These are phyloP conservation scores for Urosaurus nigricauda DNA, from an alignment of 2,797 vertebrate species.

Conservation along the genomic window DNA sequence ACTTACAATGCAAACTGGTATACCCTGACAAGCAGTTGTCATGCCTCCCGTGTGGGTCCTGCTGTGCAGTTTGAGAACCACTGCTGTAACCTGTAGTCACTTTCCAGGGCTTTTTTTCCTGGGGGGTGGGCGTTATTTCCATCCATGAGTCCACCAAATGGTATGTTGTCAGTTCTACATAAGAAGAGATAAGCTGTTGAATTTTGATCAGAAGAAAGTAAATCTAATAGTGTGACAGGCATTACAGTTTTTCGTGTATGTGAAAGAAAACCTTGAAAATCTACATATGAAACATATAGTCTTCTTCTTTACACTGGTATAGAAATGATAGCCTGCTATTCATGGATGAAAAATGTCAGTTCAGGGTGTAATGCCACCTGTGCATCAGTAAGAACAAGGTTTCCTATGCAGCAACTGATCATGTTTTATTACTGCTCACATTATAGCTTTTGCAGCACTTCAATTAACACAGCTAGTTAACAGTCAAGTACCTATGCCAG, in stretches of 20 bases:
- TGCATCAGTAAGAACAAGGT: neutral
- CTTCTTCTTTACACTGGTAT: neutral
- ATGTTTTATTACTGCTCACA: neutral
- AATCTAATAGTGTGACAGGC: neutral
- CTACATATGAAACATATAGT: neutral
- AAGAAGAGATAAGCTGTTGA: neutral
- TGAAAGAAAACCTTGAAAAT: neutral
- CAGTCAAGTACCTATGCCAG: neutral
- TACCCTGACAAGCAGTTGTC: too few species aligned
- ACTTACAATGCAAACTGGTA: too few species aligned
- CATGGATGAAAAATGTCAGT: neutral
- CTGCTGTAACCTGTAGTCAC: neutral
- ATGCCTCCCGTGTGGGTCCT: too few species aligned
- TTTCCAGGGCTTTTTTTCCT: neutral
- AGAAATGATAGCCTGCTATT: neutral
- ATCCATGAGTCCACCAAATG: neutral
- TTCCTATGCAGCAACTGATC: neutral
- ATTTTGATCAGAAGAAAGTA: neutral
- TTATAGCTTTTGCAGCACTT: neutral
- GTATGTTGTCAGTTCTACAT: neutral
- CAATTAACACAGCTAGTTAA: neutral
- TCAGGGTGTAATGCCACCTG: neutral
- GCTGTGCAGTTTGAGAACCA: too few species aligned
- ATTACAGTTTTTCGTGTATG: neutral
- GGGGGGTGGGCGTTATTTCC: neutral